A percentile compares a stretch with the other conserved stretches of the same genome.
Conservation (phyloP, 1,140 invertebrate genomes). For the Parapsyche elsis region DNA sequence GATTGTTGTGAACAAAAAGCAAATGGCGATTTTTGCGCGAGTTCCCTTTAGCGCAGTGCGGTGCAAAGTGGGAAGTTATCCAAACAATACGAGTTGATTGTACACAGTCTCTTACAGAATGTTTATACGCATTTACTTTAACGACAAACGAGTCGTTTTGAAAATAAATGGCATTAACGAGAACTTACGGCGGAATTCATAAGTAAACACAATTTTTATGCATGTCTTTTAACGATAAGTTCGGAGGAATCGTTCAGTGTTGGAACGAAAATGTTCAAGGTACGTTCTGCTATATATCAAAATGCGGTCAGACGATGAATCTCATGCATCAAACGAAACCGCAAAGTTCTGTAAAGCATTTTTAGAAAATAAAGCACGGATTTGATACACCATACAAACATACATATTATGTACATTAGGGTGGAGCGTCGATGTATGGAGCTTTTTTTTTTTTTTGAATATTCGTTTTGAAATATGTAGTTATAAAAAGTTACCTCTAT, state of each 20-base stretch:
- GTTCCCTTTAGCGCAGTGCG: no score
- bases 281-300: slow-evolving; percentile 31
- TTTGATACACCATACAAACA: neutral
- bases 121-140: no score
- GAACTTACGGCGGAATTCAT: neutral
- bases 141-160: neutral
- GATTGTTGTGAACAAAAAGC: neutral
- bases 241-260: neutral
- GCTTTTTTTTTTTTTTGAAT: no score
- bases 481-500: no score
- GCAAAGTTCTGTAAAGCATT: neutral
- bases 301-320: slow-evolving; percentile 12
- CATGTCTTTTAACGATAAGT: neutral
- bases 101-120: neutral
- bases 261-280: neutral
- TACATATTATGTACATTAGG: neutral
- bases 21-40: no score
- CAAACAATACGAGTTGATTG: slow-evolving; percentile 13
- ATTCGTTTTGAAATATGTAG: no score
- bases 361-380: neutral
- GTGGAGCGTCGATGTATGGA: no score
- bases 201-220: no score
- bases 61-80: slow-evolving; percentile 1
- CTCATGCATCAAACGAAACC: slow-evolving; percentile 2
- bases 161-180: neutral